A percentile compares a stretch with the other conserved stretches of the same genome.
Conservation (phyloP, 2,113 vertebrate genomes). For the Anoplopoma fimbria region DNA sequence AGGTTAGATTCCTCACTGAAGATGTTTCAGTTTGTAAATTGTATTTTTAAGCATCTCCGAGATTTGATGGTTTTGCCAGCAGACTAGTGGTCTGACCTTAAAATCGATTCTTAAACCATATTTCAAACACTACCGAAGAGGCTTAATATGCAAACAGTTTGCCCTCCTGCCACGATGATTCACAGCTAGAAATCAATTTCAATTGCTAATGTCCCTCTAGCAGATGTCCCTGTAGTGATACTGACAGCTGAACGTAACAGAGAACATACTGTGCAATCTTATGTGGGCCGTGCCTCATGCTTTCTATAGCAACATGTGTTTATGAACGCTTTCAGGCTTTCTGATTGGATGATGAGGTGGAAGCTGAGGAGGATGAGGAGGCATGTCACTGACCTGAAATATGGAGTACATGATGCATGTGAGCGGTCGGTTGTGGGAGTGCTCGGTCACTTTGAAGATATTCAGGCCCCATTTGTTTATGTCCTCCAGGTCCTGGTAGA, state of each 20-base stretch:
- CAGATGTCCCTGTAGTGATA: slow-evolving; percentile 36
- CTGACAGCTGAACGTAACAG: slow-evolving; percentile 13
- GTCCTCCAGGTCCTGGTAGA: slow-evolving; percentile 92
- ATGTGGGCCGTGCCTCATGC: not conserved
- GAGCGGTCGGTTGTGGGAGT: slow-evolving; percentile 93
- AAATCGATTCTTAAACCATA: not conserved
- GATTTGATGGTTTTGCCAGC: not conserved
- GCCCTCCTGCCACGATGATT: slow-evolving; percentile 35
- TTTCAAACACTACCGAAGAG: not conserved
- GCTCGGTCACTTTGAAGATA: slow-evolving; percentile 94
- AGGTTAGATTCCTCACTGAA: not conserved
- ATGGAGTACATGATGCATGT: slow-evolving; percentile 98
- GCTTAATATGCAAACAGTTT: not conserved
- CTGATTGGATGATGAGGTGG: not conserved
- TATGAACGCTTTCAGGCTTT: not conserved
- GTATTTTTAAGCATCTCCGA: not conserved
- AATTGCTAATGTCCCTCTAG: slow-evolving; percentile 19
- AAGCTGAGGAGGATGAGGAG: not conserved
- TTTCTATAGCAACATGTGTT: not conserved
- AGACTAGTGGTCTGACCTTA: not conserved
- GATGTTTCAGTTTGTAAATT: not conserved
- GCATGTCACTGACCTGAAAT: slow-evolving; percentile 89
- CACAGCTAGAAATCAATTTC: slow-evolving; percentile 45
- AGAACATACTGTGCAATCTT: slow-evolving; percentile 17
- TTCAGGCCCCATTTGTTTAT: slow-evolving; percentile 98